Percentiles rank a stretch among this genome's conserved stretches.
Conservation (phyloP, 64 coral and sea anemone species). For the Pocillopora damicornis region DNA sequence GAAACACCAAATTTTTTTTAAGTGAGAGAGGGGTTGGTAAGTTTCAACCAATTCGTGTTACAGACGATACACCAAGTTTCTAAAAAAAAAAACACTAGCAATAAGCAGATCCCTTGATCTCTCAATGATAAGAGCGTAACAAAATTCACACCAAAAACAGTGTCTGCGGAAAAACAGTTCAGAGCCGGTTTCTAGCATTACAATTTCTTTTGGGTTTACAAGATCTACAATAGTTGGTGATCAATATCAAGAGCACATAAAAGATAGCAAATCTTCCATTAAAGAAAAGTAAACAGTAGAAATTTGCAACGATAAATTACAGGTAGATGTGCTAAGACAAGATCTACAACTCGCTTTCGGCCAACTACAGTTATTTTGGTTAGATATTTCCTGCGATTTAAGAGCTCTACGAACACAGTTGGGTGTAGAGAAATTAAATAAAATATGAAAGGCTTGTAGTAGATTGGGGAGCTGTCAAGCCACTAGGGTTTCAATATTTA, state of each 20-base stretch:
- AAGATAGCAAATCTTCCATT: slow-evolving; percentile 12
- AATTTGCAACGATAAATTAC: neutral
- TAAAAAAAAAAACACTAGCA: neutral
- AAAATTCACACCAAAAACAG: neutral
- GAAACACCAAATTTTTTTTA: neutral
- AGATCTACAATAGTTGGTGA: neutral
- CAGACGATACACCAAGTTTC: neutral
- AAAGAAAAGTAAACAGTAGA: slow-evolving; percentile 24
- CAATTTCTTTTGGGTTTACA: neutral
- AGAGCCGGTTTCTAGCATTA: neutral
- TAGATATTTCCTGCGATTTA: neutral
- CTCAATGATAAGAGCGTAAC: neutral
- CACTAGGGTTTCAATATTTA: slow-evolving; percentile 19
- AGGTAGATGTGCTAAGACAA: neutral
- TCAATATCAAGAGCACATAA: slow-evolving; percentile 11
- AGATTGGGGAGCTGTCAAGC: neutral
- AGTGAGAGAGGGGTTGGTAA: neutral
- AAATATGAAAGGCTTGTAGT: neutral
- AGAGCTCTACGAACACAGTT: neutral
- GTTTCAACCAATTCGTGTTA: neutral
- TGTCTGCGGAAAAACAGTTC: neutral
- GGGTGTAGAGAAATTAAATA: neutral
- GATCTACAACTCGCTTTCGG: neutral
- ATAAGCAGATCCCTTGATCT: slow-evolving; percentile 18
- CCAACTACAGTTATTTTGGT: neutral